A percentile compares a stretch with the other conserved stretches of the same genome.
Evolutionary conservation across 1,140 invertebrate genomes (phyloP).

Genomic region (Ganaspis sp.): DNA sequence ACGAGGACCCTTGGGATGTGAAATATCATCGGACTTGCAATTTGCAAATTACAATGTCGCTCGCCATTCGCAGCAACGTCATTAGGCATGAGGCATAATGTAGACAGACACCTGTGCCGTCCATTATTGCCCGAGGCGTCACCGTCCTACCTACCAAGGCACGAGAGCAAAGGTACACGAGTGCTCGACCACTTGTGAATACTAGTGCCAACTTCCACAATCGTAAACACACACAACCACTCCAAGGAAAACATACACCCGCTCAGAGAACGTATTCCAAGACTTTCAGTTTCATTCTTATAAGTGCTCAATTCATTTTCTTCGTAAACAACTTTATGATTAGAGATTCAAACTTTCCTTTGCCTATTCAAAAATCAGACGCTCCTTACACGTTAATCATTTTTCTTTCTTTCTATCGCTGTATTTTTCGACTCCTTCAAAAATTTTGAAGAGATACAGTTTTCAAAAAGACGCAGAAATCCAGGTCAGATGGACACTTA

Average conservation of each 20-base stretch:
- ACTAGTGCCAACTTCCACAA: conserved; percentile 36
- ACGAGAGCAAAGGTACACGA: conserved; percentile 48
- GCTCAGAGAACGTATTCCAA: conserved; percentile 36
- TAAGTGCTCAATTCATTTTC: conserved; percentile 2
- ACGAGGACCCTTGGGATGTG: conserved; percentile 37
- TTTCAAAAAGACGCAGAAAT: too few species aligned
- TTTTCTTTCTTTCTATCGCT: too few species aligned
- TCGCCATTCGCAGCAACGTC: conserved; percentile 59
- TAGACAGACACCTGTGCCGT: conserved; percentile 66
- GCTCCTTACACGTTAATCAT: too few species aligned
- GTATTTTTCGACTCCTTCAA: too few species aligned
- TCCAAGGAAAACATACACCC: conserved; percentile 39
- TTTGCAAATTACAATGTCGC: conserved; percentile 70
- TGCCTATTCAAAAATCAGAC: too few species aligned
- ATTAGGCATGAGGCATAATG: conserved; percentile 60
- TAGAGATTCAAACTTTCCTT: neutral
- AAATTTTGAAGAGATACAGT: too few species aligned
- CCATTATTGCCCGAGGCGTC: conserved; percentile 63
- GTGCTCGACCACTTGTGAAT: conserved; percentile 41
- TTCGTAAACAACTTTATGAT: neutral
- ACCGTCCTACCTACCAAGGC: conserved; percentile 48
- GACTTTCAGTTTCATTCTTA: conserved; percentile 65
- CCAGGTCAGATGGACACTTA: too few species aligned
- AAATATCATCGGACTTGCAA: conserved; percentile 58
- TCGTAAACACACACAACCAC: conserved; percentile 44